Base-by-base conservation (phyloP, 2,113 vertebrate species). In the Deroptyus accipitrinus region DNA sequence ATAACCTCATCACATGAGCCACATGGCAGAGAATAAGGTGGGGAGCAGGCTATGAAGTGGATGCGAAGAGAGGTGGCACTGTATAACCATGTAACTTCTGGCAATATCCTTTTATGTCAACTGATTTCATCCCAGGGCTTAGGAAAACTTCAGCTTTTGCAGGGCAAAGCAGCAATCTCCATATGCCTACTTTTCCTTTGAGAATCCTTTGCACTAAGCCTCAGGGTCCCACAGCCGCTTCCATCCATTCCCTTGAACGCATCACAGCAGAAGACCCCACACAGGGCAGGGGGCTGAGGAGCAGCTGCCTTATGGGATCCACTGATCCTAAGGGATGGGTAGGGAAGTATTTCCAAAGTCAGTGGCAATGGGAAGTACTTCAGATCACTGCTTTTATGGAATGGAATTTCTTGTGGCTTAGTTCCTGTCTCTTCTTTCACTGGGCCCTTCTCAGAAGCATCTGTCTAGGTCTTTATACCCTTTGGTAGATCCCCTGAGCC, bases 21-120 rank as follows among this genome's bases (percentile, higher is more conserved):
- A 11, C 24, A 24, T 12, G 5, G 4, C 1, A 13, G 35, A 33
- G 8, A 7, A 25, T 8, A 27, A 23, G 3, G 6, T 10, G 23
- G 28, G 17, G 20, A 51, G 15, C 6, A 35, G 10, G 19, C 59
- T 49, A 24, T 62, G 4, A 9, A 44, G 51, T 20, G 42, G 42
- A 69, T 66, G 28, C 55, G 31, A 54, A 48, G 55, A 61, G 42
- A 19, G 19, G 11, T 3, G 33, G 41, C 28, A 11, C 19, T 42
- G 20, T n/a, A 41, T 11, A 68, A 66, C 14, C 41, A n/a, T n/a
- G 42, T n/a, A 39, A 44, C 12, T 31, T 30, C 67, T 33, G 24
- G 41, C 25, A 52, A 33, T 17, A 15, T 17, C n/a, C 7, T 35
- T 41, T 52, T 74, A 20, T 22, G 39, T 13, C 82, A 54, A 19